Conservation (phyloP, 1,140 invertebrate species). For the Listronotus oregonensis region DNA sequence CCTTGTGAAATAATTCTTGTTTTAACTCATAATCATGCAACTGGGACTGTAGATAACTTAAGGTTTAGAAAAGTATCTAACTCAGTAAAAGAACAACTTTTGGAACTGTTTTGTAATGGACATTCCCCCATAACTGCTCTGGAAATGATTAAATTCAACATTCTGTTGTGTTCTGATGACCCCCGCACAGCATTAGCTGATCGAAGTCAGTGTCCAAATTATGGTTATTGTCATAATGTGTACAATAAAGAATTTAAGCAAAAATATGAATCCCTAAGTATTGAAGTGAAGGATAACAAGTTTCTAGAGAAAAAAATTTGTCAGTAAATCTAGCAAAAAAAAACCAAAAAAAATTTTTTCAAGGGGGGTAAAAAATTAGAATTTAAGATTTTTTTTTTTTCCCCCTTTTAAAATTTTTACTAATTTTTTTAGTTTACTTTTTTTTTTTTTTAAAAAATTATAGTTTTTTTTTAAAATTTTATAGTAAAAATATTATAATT, state of each 20-base stretch:
- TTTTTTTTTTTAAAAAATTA: too few species aligned
- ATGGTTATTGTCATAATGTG: constrained; percentile 8
- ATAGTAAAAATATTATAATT: too few species aligned
- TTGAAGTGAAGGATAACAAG: too few species aligned
- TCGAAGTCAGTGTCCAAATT: constrained; percentile 11
- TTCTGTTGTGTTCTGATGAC: neutral
- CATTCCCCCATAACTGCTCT: neutral
- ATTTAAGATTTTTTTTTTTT: too few species aligned
- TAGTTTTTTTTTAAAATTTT: too few species aligned
- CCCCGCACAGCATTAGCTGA: constrained; percentile 2
- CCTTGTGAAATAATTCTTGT: constrained; percentile 17
- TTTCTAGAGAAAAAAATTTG: too few species aligned
- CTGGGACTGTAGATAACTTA: neutral
- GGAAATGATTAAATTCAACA: too few species aligned
- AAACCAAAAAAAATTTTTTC: too few species aligned
- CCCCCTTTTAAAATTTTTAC: too few species aligned
- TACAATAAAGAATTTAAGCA: constrained; percentile 17
- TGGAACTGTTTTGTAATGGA: constrained; percentile 3
- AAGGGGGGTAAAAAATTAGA: too few species aligned
- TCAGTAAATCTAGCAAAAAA: too few species aligned
- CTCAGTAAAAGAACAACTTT: constrained; percentile 4
- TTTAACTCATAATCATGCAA: constrained; percentile 15
- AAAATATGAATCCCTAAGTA: neutral
- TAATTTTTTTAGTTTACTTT: too few species aligned
- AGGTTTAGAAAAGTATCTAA: constrained; percentile 7